Evolutionary conservation across 2,797 vertebrate species (phyloP), one percentile per base, ranked within the genome.

Genomic region (Chromobotia macracanthus): DNA sequence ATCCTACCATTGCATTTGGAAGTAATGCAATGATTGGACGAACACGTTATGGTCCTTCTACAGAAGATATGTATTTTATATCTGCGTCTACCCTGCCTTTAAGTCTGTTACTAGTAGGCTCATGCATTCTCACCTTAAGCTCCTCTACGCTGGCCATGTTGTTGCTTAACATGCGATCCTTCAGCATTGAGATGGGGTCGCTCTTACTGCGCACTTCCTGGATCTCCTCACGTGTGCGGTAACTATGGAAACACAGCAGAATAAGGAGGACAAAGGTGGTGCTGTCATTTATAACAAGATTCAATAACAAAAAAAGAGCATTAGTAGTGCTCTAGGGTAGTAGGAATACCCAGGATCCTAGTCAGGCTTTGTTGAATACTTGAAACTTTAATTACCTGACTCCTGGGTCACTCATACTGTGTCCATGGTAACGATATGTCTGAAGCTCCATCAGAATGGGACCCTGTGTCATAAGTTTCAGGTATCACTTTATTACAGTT

Each of bases 351-450:
- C n/a, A n/a, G n/a, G n/a, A n/a, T n/a, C n/a, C n/a, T n/a, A n/a
- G n/a, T n/a, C n/a, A n/a, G n/a, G n/a, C n/a, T n/a, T 46, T 19
- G 8, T 28, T 44, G 3, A 55, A 7, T 11, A 31, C 44, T 41
- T 38, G 74, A 81, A 12, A n/a, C n/a, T n/a, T 0, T 13, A n/a
- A 13, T 92, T 89, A 97, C 97, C 97, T 99, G 91, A 99, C 74
- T 41, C 97, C 97, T 82, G 97, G 97, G 81, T 99, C 97, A 63
- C 97, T 99, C 97, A 99, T 99, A 81, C 97, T 99, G 90, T 99
- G 97, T 85, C 97, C 97, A 41, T 99, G 97, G 71, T 99, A 99
- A 79, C 96, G 97, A 69, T 99, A 99, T 0, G 97, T 99, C 92
- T 98, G 96, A 13, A 99, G 92, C 83, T 99, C 97, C 96, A 98